These are phyloP conservation scores for Acronicta psi DNA, from an alignment of 2,888 invertebrate genomes.

Conservation along the genomic window DNA sequence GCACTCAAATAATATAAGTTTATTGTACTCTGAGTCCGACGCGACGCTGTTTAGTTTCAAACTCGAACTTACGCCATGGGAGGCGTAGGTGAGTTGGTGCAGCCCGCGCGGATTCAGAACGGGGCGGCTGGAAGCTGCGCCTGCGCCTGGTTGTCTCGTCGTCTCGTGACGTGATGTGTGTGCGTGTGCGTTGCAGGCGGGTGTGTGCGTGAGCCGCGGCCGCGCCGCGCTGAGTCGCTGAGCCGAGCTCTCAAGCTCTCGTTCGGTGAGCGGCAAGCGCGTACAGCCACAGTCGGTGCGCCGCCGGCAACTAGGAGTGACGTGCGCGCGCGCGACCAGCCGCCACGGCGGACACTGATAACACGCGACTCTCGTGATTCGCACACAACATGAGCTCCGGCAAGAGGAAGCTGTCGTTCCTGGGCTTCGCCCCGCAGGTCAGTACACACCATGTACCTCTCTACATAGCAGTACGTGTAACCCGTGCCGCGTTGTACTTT, in stretches of 20 bases:
- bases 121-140: too few species aligned
- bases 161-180: neutral
- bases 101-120: too few species aligned
- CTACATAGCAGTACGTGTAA: too few species aligned
- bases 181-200: conserved; percentile 3
- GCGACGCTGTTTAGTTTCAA: too few species aligned
- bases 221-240: conserved; percentile 2
- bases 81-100: too few species aligned
- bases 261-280: conserved; percentile 7
- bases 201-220: conserved; percentile 7
- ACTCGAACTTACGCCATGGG: too few species aligned
- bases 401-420: conserved; percentile 92
- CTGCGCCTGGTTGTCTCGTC: too few species aligned
- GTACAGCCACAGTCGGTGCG: conserved; percentile 49
- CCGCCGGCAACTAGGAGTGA: conserved; percentile 48
- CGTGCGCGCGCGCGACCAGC: conserved; percentile 29
- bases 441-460: conserved; percentile 59
- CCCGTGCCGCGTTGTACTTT: neutral
- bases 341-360: conserved; percentile 37
- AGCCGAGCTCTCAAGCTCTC: conserved; percentile 11
- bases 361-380: conserved; percentile 32
- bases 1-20: too few species aligned
- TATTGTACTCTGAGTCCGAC: too few species aligned
- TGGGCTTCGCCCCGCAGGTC: conserved; percentile 91
- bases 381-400: conserved; percentile 82